Evolutionary conservation across 2,888 invertebrate genomes (phyloP), one percentile per base, ranked within the genome.

Genomic region (Philereme transversata): DNA sequence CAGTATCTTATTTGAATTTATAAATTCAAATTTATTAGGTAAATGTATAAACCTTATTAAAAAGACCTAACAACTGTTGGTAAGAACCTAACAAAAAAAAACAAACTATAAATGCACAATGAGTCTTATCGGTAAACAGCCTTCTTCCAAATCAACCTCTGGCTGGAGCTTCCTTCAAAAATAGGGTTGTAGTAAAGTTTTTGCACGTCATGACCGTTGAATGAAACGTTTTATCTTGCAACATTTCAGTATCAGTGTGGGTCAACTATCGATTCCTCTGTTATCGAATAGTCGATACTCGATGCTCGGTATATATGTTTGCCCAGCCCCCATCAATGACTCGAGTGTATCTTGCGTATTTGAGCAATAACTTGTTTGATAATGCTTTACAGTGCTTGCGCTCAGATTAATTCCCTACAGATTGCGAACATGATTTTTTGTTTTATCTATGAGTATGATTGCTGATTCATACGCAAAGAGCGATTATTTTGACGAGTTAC

Each of bases 301-400:
- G 81, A 79, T 84, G 83, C 86, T 87, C 86, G 89, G 88, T 89
- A 88, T 84, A 86, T 88, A 78, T 90, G 85, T 90, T 90, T 89
- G 81, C 81, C 65, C 77, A 81, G 81, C 75, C 77, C 77, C 84
- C 89, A 87, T 90, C 90, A 88, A 86, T 88, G 87, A 79, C 73
- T 87, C 78, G 86, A 87, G 88, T 84, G 82, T 87, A 84, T 86
- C 86, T 87, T 84, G 85, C 87, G 82, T 90, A 86, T 90, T 90
- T 88, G 86, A 88, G 85, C 87, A 87, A 89, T 87, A 90, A 87
- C 86, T 88, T 87, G 88, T 87, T 85, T 86, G 88, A 85, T 88
- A 87, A 85, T 80, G 78, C 78, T 86, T 80, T 79, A 83, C 84
- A 82, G 79, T 84, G 85, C 84, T 87, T 83, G 83, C 77, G 78